Evolutionary conservation across 2,888 invertebrate genomes (phyloP).

Genomic region (Molanna angustata): DNA sequence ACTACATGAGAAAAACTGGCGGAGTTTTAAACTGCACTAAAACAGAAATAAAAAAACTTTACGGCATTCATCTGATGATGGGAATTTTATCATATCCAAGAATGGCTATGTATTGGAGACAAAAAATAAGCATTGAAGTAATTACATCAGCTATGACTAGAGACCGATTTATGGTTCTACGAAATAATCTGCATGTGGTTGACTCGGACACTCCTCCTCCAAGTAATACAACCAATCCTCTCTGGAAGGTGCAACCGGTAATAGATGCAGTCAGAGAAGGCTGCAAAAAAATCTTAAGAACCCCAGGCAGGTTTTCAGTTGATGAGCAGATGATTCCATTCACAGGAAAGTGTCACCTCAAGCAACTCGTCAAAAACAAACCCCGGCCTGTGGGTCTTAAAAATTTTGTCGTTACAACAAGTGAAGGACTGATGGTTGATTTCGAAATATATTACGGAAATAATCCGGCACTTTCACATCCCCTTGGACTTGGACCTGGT

Average conservation of each 20-base stretch:
- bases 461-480: neutral
- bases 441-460: slow-evolving; percentile 4
- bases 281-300: neutral
- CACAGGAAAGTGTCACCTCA: slow-evolving; percentile 4
- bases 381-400: slow-evolving; percentile 2
- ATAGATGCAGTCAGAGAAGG: neutral
- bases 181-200: neutral
- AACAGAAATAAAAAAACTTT: neutral
- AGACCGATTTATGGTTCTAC: neutral
- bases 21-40: neutral
- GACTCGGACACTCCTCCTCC: neutral
- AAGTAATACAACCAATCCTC: neutral
- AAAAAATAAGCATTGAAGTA: neutral
- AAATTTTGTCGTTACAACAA: neutral
- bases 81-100: neutral
- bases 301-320: neutral
- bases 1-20: neutral
- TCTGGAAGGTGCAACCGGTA: slow-evolving; percentile 1
- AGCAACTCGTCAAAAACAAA: slow-evolving; percentile 8
- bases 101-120: neutral
- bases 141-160: neutral
- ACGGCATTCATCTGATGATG: slow-evolving; percentile 1
- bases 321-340: slow-evolving; percentile 11
- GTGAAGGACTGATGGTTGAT: neutral
- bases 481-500: slow-evolving; percentile 17